These are phyloP conservation scores for Aphaenogaster floridana DNA, from an alignment of 1,140 invertebrate species.

Conservation along the genomic window DNA sequence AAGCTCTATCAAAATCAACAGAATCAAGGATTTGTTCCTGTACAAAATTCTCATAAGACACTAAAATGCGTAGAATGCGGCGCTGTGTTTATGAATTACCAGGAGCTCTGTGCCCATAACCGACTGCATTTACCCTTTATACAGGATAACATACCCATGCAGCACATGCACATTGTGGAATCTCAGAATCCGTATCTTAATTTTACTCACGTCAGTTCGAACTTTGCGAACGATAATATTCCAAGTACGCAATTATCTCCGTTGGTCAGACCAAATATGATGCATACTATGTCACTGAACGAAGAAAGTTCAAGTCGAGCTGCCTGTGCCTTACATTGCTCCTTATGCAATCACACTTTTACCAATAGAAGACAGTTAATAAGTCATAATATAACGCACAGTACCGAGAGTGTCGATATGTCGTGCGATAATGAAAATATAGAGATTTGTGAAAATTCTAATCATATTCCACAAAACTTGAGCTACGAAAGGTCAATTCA, in stretches of 20 bases:
- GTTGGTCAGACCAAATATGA: constrained; percentile 65
- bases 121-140: constrained; percentile 79
- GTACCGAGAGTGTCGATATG: constrained; percentile 78
- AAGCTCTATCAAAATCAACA: constrained; percentile 83
- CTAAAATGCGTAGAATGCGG: constrained; percentile 82
- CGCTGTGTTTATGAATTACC: constrained; percentile 80
- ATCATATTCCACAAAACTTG: constrained; percentile 74
- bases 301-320: constrained; percentile 72
- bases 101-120: constrained; percentile 82
- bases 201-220: constrained; percentile 71
- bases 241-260: constrained; percentile 60
- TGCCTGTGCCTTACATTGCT: constrained; percentile 81
- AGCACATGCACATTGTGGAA: constrained; percentile 83
- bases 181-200: constrained; percentile 80
- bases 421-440: constrained; percentile 81
- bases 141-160: constrained; percentile 77
- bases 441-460: constrained; percentile 81
- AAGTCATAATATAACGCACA: constrained; percentile 81
- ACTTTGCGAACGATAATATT: constrained; percentile 54
- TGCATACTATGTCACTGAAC: constrained; percentile 69
- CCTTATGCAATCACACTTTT: constrained; percentile 82
- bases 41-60: constrained; percentile 78
- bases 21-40: constrained; percentile 78
- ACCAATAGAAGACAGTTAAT: constrained; percentile 80
- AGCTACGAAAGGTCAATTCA: constrained; percentile 73